phyloP scores from a whole-genome alignment of 1,140 invertebrate species.

The Drosophila seguyi region DNA sequence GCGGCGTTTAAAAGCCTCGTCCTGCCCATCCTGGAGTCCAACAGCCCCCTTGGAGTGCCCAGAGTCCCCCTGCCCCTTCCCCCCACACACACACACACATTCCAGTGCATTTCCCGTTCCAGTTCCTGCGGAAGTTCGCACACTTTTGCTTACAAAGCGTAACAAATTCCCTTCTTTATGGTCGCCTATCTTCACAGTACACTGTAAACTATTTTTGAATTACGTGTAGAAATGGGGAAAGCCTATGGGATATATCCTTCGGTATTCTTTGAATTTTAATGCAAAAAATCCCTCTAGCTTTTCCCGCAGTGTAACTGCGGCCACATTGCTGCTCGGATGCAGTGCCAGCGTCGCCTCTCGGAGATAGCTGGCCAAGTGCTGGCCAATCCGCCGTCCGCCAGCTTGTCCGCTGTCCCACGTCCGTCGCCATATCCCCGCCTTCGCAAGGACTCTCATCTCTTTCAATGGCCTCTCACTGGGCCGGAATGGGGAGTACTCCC shows the following conservation, averaged over 20 bases:
- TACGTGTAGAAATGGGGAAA: not conserved
- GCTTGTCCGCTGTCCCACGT: no score
- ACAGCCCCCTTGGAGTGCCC: no score
- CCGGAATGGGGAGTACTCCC: constrained; percentile 13
- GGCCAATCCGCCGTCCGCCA: constrained; percentile 24
- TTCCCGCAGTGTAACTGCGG: constrained; percentile 1
- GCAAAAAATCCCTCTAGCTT: not conserved
- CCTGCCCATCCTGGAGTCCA: constrained; percentile 7
- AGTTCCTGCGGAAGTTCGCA: constrained; percentile 65
- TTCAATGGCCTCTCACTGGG: constrained; percentile 69
- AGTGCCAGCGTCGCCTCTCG: constrained; percentile 45
- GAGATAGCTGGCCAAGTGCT: constrained; percentile 37
- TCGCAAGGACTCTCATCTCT: constrained; percentile 18
- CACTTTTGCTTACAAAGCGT: constrained; percentile 58
- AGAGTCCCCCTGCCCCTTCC: not conserved
- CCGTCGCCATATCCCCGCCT: constrained; percentile 8
- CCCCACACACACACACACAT: not conserved
- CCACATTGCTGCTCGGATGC: constrained; percentile 32
- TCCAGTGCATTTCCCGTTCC: constrained; percentile 27
- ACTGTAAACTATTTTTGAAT: constrained; percentile 3
- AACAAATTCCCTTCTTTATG: constrained; percentile 38
- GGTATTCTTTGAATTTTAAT: not conserved
- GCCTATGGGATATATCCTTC: not conserved
- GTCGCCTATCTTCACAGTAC: not conserved
- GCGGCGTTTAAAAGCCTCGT: constrained; percentile 42